Evolutionary conservation across 2,888 invertebrate genomes (phyloP).

Genomic region (Phortica magna): DNA sequence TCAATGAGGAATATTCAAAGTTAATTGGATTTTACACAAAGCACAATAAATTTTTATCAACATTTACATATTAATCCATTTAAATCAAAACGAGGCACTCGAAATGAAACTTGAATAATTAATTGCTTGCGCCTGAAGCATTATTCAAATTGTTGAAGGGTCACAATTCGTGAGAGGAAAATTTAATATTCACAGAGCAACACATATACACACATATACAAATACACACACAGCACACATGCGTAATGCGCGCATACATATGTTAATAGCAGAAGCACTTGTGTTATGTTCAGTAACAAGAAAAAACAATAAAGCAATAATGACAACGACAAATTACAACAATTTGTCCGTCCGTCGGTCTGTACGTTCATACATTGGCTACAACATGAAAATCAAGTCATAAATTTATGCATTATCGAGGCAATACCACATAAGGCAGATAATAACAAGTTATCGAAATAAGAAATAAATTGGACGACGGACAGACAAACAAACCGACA

Average conservation of each 20-base stretch:
- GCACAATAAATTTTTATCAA: neutral
- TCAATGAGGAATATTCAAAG: neutral
- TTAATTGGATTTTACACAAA: neutral
- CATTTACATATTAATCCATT: neutral
- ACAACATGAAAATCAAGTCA: slow-evolving; percentile 25
- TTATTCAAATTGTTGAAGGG: neutral
- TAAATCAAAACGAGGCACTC: neutral
- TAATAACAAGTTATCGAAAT: slow-evolving; percentile 43
- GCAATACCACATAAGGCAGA: slow-evolving; percentile 14
- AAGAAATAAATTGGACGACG: slow-evolving; percentile 45
- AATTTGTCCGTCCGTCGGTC: neutral
- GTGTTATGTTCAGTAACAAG: neutral
- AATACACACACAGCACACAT: neutral
- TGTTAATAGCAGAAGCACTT: slow-evolving; percentile 1
- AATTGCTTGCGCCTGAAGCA: neutral
- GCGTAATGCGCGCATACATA: neutral
- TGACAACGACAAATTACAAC: slow-evolving; percentile 37
- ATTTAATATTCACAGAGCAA: neutral
- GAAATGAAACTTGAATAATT: neutral
- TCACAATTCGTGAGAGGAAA: neutral
- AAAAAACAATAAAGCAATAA: neutral
- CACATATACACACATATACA: neutral
- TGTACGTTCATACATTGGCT: slow-evolving; percentile 12
- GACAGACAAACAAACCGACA: slow-evolving; percentile 31
- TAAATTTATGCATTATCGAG: slow-evolving; percentile 38